Base-by-base conservation (phyloP, 2,888 invertebrate genomes). In the Pristionchus maxplancki region DNA sequence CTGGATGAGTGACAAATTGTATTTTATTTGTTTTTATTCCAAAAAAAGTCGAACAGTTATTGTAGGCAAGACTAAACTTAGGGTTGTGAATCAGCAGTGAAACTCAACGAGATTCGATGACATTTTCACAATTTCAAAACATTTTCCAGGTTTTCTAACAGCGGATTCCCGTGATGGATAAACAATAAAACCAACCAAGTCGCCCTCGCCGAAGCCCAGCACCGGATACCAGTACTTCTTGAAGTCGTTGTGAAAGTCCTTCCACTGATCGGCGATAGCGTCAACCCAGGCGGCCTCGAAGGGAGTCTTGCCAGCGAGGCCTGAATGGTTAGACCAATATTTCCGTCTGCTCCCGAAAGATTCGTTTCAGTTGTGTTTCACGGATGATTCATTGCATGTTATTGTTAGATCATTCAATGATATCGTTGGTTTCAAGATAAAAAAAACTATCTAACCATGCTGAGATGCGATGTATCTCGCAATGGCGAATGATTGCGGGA, bases 171-270 rank as follows among this genome's bases (percentile, higher is more conserved):
- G n/a, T n/a, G n/a, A n/a, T n/a, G n/a, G n/a, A n/a, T n/a, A n/a
- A n/a, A n/a, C n/a, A n/a, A n/a, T n/a, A n/a, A 44, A 24, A 58
- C 78, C 37, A n/a, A 83, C 83, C n/a, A 40, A 37, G 64, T 85
- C 85, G 17, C 85, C 85, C 85, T 85, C 85, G 9, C 85, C 11
- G 31, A 31, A 85, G 62, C 85, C 85, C 85, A 85, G 37, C 31
- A 85, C 62, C 3, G 62, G n/a, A 44, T 85, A 85, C 85, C 85
- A 85, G 85, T 48, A 85, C 62, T 85, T 85, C 40, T 62, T 62
- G 85, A 85, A 85, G n/a, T 85, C 85, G 17, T 40, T 44, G 62
- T 48, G 62, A 53, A 48, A 85, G 31, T 85, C 85, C 64, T 85
- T 40, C 82, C 50, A 83, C 53, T 83, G 78, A 15, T 78, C 78